phyloP scores from a whole-genome alignment of 2,888 invertebrate genomes.

The Synergus japonicus region DNA sequence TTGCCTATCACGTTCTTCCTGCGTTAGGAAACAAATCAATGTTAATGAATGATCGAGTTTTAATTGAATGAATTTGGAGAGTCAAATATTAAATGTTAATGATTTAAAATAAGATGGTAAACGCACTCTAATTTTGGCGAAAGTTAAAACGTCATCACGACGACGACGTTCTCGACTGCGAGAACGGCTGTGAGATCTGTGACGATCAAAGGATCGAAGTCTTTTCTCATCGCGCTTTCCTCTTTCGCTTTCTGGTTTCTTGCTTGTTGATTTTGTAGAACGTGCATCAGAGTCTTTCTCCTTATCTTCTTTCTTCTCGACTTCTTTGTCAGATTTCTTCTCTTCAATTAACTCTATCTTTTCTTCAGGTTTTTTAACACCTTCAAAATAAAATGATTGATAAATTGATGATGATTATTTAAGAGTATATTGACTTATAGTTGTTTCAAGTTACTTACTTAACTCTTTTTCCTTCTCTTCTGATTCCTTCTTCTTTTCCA shows the following conservation, averaged over 20 bases:
- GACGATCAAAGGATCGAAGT: slow-evolving; percentile 73
- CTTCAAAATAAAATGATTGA: slow-evolving; percentile 13
- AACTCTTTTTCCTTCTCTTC: slow-evolving; percentile 74
- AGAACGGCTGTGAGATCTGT: slow-evolving; percentile 70
- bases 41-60: neutral
- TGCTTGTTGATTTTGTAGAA: slow-evolving; percentile 79
- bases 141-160: slow-evolving; percentile 85
- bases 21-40: slow-evolving; percentile 49
- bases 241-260: slow-evolving; percentile 74
- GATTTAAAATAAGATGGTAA: neutral
- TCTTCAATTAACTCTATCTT: slow-evolving; percentile 72
- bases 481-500: slow-evolving; percentile 77
- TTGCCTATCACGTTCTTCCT: slow-evolving; percentile 87
- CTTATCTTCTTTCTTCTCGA: slow-evolving; percentile 75
- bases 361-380: slow-evolving; percentile 70
- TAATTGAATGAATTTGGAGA: too few relatives aligned
- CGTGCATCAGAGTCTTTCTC: slow-evolving; percentile 74
- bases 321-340: slow-evolving; percentile 77
- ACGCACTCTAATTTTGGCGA: slow-evolving; percentile 87
- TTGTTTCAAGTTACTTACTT: slow-evolving; percentile 24
- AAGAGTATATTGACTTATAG: neutral
- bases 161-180: slow-evolving; percentile 78
- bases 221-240: slow-evolving; percentile 74
- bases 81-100: neutral
- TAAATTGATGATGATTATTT: neutral